These are phyloP conservation scores for Ophion obscuratus DNA, from an alignment of 2,888 invertebrate genomes.

Conservation along the genomic window DNA sequence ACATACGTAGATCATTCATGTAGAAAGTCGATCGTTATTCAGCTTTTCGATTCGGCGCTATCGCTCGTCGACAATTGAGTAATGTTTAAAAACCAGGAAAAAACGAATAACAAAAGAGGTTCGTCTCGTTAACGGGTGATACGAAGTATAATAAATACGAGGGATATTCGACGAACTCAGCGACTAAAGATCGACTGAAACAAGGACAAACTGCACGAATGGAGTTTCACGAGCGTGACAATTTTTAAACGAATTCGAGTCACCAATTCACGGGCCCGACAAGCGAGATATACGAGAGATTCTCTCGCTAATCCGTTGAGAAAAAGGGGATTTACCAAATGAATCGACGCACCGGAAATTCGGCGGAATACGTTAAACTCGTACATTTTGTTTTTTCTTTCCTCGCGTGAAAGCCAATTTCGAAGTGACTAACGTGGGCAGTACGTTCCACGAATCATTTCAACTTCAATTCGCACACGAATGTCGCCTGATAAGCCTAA, in stretches of 20 bases:
- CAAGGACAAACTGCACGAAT: neutral
- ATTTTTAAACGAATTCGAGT: neutral
- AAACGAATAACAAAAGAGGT: conserved; percentile 20
- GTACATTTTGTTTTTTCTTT: no score
- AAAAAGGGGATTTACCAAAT: neutral
- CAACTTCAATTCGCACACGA: conserved; percentile 35
- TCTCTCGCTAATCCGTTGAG: neutral
- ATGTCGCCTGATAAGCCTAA: conserved; percentile 50
- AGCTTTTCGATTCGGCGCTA: conserved; percentile 12
- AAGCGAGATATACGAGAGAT: neutral
- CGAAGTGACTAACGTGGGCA: neutral
- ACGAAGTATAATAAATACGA: neutral
- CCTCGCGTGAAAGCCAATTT: no score
- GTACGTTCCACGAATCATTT: neutral
- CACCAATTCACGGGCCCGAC: neutral
- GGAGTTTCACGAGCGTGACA: neutral
- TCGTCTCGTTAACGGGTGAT: neutral
- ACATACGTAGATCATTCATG: conserved; percentile 40
- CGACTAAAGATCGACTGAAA: neutral
- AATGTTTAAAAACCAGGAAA: neutral
- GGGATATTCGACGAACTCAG: neutral
- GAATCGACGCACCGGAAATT: neutral
- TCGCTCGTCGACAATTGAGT: neutral
- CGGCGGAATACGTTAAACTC: neutral
- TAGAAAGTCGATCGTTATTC: conserved; percentile 42